A percentile compares a stretch with the other conserved stretches of the same genome.
These are phyloP conservation scores for Drosophila bocki DNA, from an alignment of 1,140 invertebrate genomes.

Conservation along the genomic window DNA sequence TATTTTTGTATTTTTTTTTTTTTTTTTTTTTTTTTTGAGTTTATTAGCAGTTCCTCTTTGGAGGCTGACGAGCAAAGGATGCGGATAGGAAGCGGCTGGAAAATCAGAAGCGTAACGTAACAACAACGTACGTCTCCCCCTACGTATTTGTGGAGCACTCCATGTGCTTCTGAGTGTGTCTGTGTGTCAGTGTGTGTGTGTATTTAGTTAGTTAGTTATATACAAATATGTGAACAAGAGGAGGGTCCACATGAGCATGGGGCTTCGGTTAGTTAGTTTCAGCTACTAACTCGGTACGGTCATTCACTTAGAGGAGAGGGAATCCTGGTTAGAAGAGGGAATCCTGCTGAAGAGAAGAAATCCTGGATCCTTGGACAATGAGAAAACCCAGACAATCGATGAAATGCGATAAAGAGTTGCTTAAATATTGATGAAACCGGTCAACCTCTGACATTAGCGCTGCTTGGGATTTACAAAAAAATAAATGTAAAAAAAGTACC, in stretches of 20 bases:
- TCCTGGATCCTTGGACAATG: too few species aligned
- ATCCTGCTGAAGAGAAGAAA: background rate
- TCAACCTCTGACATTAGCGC: background rate
- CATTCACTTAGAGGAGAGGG: slow-evolving; percentile 10
- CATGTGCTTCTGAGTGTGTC: slow-evolving; percentile 10
- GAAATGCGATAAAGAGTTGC: slow-evolving; percentile 15
- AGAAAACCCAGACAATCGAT: slow-evolving; percentile 14
- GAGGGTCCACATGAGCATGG: slow-evolving; percentile 12
- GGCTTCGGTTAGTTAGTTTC: slow-evolving; percentile 41
- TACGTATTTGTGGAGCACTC: slow-evolving; percentile 62
- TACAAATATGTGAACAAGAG: slow-evolving; percentile 66
- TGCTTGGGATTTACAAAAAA: too few species aligned
- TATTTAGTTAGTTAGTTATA: slow-evolving; percentile 73
- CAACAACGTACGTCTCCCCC: slow-evolving; percentile 24
- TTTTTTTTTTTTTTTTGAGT: background rate
- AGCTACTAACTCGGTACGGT: slow-evolving; percentile 18
- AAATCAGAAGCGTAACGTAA: slow-evolving; percentile 18
- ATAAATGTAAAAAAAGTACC: too few species aligned
- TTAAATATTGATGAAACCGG: slow-evolving; percentile 2
- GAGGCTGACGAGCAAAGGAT: slow-evolving; percentile 4
- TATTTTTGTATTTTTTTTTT: too few species aligned
- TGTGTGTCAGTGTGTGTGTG: slow-evolving; percentile 6
- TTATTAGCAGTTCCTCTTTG: background rate
- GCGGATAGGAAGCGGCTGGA: slow-evolving; percentile 8
- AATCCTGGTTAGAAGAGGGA: background rate